Conservation (phyloP, 1,140 invertebrate genomes). For the Gyrodactylus salaris region DNA sequence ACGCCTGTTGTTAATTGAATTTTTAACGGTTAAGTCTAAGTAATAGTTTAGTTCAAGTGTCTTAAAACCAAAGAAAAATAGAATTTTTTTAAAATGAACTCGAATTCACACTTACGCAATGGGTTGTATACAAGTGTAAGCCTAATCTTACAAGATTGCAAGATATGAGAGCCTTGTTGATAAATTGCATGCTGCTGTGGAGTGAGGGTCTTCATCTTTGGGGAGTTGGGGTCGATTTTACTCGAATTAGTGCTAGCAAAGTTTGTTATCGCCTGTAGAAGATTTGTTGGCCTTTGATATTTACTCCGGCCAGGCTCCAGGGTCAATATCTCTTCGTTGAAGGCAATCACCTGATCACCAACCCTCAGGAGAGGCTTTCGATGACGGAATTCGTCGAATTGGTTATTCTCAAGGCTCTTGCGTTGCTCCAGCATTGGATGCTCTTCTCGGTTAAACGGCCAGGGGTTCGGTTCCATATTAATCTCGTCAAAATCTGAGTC, state of each 20-base stretch:
- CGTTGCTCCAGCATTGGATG: background rate
- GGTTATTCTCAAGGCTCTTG: no score
- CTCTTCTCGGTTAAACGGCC: background rate
- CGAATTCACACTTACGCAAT: background rate
- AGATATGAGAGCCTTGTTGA: background rate
- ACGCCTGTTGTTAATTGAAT: no score
- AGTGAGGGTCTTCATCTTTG: background rate
- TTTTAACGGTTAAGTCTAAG: no score
- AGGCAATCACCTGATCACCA: background rate
- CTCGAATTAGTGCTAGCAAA: background rate
- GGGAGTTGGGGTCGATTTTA: background rate
- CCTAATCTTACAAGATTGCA: background rate
- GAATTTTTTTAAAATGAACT: background rate
- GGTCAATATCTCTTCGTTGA: background rate
- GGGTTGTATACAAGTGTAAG: background rate
- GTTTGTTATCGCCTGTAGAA: background rate
- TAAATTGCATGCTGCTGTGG: background rate
- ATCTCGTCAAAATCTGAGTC: background rate
- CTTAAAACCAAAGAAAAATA: no score
- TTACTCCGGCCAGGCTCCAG: background rate
- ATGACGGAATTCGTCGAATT: background rate
- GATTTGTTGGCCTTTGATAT: background rate
- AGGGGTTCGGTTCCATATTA: background rate
- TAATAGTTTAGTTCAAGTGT: no score
- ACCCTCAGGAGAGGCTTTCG: background rate